Evolutionary conservation across 2,797 vertebrate species (phyloP).

Genomic region (Amazona finschi): DNA sequence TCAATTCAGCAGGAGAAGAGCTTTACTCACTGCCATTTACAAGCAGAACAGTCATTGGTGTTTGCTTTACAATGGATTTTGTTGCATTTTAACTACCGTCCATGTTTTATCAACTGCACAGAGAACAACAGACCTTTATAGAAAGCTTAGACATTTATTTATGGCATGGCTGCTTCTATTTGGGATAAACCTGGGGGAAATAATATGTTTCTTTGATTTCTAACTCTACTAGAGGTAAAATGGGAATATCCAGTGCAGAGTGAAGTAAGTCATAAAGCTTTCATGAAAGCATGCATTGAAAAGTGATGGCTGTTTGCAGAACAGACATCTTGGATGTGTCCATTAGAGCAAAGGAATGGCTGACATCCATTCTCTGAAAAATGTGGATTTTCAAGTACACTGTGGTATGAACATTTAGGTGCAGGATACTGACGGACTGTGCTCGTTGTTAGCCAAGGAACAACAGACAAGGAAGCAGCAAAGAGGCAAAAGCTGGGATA

Average conservation of each 20-base stretch:
- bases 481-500: background rate
- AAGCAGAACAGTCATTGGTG: background rate
- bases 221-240: background rate
- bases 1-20: background rate
- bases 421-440: background rate
- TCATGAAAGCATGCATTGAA: background rate
- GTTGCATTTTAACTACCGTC: background rate
- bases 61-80: background rate
- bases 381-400: background rate
- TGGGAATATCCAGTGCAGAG: background rate
- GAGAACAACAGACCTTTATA: background rate
- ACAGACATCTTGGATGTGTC: background rate
- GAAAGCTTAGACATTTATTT: background rate
- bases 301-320: background rate
- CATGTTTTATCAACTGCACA: background rate
- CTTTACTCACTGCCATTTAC: background rate
- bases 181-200: background rate
- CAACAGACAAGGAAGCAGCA: background rate
- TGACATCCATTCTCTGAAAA: background rate
- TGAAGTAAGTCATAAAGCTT: background rate
- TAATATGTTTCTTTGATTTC: background rate
- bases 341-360: background rate
- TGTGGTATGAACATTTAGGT: background rate
- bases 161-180: background rate
- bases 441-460: background rate